Evolutionary conservation across 2,113 vertebrate species (phyloP).

Genomic region (Rhodinocichla rosea): DNA sequence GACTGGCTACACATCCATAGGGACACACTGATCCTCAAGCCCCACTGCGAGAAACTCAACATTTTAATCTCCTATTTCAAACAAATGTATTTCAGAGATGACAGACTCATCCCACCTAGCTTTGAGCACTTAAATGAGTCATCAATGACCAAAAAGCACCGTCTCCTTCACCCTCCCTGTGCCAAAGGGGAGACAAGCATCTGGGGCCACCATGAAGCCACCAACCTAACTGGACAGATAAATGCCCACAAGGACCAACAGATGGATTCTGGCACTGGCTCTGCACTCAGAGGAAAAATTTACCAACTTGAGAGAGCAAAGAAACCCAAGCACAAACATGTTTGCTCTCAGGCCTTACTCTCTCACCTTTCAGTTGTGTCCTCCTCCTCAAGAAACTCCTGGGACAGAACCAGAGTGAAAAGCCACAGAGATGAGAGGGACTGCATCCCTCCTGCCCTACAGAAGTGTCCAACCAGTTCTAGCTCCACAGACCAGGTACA

Average conservation of each 20-base stretch:
- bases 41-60: not conserved
- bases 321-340: rapidly evolving
- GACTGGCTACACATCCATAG: not conserved
- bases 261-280: not conserved
- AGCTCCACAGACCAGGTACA: not conserved
- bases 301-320: not conserved
- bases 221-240: not conserved
- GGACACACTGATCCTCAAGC: not conserved
- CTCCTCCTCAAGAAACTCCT: not conserved
- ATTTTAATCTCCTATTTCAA: not conserved
- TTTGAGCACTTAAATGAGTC: not conserved
- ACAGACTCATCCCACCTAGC: not conserved
- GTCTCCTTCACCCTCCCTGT: not conserved
- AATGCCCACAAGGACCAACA: not conserved
- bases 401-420: not conserved
- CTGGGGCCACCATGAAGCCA: not conserved
- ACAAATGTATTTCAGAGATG: not conserved
- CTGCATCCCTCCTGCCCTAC: not conserved
- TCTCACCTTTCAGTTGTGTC: not conserved
- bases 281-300: not conserved
- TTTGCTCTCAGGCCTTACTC: not conserved
- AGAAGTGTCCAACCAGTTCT: not conserved
- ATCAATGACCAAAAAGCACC: rapidly evolving
- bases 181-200: not conserved
- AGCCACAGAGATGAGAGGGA: not conserved